A percentile compares a stretch with the other conserved stretches of the same genome.
phyloP scores from a whole-genome alignment of 1,140 invertebrate genomes.

The honey bee (Apis mellifera) region Amel_HAv3.1 CM009933.2:11843001-11843500 shows the following conservation, averaged over 20 bases:
- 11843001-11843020: background rate
- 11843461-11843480: no score
- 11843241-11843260: constrained; percentile 14
- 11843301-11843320: background rate
- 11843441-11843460: no score
- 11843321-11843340: background rate
- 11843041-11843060: background rate
- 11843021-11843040: background rate
- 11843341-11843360: no score
- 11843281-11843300: no score
- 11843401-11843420: no score
- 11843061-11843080: background rate
- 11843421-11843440: no score
- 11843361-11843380: no score
- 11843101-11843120: constrained; percentile 6
- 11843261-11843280: no score
- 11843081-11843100: background rate
- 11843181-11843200: background rate
- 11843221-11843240: constrained; percentile 17
- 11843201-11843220: constrained; percentile 1
- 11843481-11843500: no score
- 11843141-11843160: background rate
- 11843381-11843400: no score
- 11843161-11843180: background rate
- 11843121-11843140: constrained; percentile 42